phyloP scores from a whole-genome alignment of 2,888 invertebrate genomes.

The Eupithecia subumbrata region DNA sequence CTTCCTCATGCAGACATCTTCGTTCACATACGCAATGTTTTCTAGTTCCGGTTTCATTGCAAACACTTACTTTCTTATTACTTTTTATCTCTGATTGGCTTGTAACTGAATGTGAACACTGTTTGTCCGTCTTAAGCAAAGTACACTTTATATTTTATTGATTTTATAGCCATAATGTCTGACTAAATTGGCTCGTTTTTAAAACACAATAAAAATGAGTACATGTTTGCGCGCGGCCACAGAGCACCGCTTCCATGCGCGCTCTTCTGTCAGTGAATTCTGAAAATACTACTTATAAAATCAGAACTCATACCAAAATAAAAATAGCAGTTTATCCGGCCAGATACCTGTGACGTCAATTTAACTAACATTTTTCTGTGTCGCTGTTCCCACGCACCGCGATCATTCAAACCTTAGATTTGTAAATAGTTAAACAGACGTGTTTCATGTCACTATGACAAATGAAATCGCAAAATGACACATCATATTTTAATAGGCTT shows the following conservation, averaged over 20 bases:
- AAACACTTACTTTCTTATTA: neutral
- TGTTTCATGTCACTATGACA: neutral
- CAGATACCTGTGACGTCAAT: neutral
- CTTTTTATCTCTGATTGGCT: neutral
- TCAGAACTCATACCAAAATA: neutral
- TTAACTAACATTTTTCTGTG: neutral
- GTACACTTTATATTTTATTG: neutral
- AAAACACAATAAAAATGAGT: neutral
- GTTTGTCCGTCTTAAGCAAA: neutral
- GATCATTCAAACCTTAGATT: neutral
- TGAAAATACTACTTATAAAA: neutral
- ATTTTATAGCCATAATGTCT: neutral
- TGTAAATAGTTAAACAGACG: neutral
- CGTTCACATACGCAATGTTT: neutral
- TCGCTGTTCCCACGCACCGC: neutral
- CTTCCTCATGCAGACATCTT: neutral
- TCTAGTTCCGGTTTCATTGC: conserved; percentile 3
- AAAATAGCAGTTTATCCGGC: neutral
- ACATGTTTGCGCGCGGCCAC: neutral
- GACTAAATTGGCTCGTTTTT: neutral
- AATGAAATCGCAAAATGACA: neutral
- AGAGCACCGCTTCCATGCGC: neutral
- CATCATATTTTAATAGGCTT: too few species aligned
- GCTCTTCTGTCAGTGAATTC: neutral
- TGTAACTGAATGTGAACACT: neutral